Percentiles rank a stretch among this genome's conserved stretches.
phyloP scores from a whole-genome alignment of 2,888 invertebrate genomes.

The Dermolepida albohirtum region DNA sequence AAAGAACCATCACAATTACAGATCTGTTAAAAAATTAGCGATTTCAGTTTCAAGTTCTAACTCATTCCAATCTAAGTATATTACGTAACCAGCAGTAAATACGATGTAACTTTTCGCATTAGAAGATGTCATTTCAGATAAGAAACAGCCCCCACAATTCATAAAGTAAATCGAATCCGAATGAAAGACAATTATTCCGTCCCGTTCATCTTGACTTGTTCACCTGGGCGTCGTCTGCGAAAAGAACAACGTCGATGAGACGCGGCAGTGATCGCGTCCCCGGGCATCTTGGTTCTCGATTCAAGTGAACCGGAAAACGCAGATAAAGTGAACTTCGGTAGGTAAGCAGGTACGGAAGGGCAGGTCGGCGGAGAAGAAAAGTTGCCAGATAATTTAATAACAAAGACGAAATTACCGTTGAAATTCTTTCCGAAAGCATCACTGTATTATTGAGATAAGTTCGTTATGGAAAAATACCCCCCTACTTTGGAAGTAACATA shows the following conservation, averaged over 20 bases:
- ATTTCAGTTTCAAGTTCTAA: no score
- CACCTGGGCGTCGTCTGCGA: slow-evolving; percentile 46
- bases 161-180: no score
- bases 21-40: no score
- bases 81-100: no score
- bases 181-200: no score
- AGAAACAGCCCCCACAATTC: no score
- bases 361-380: slow-evolving; percentile 56
- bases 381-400: slow-evolving; percentile 67
- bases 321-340: slow-evolving; percentile 64
- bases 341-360: no score
- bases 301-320: slow-evolving; percentile 64
- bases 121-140: no score
- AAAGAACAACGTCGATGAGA: slow-evolving; percentile 31
- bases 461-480: slow-evolving; percentile 46
- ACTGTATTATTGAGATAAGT: slow-evolving; percentile 63
- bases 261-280: slow-evolving; percentile 9
- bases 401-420: slow-evolving; percentile 64
- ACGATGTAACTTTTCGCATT: no score
- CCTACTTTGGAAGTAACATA: background rate
- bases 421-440: slow-evolving; percentile 61
- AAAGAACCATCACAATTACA: no score
- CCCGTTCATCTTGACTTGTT: slow-evolving; percentile 32
- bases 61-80: no score
- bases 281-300: slow-evolving; percentile 29